These are phyloP conservation scores for Cerastoderma edule DNA, from an alignment of 2,888 invertebrate species.

Conservation along the genomic window DNA sequence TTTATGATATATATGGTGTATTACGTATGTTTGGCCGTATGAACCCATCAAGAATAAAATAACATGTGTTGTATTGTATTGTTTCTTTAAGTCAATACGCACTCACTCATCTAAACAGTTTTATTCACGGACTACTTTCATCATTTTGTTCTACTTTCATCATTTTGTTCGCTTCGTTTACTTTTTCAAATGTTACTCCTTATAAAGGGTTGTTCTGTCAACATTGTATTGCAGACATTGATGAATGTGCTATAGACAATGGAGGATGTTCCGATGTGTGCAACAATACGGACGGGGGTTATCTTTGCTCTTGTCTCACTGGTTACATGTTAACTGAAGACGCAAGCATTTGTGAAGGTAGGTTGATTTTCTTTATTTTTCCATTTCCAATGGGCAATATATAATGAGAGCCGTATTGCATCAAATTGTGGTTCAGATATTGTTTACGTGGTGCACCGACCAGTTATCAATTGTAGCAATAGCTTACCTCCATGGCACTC, in stretches of 20 bases:
- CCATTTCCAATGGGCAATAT: neutral
- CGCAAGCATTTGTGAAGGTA: constrained; percentile 1
- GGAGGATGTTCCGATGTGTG: neutral
- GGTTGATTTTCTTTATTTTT: neutral
- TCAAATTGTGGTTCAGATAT: neutral
- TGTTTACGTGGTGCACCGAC: neutral
- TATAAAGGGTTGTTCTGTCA: too few relatives aligned
- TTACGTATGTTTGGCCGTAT: too few relatives aligned
- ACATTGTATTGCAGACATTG: constrained; percentile 6
- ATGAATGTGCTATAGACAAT: neutral
- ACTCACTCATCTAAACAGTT: neutral
- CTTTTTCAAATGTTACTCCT: too few relatives aligned
- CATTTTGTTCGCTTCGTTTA: too few relatives aligned
- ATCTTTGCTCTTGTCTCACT: neutral
- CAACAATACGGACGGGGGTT: neutral
- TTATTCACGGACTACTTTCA: too few relatives aligned
- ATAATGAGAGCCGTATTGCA: neutral
- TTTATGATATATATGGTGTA: too few relatives aligned
- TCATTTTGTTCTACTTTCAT: too few relatives aligned
- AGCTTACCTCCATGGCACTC: neutral
- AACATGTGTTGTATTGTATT: neutral
- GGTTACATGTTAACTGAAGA: neutral
- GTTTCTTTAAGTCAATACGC: neutral
- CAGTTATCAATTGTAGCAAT: too few relatives aligned
- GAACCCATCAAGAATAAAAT: neutral